Conservation (phyloP, 2,113 vertebrate genomes). For the Sapayoa aenigma region DNA sequence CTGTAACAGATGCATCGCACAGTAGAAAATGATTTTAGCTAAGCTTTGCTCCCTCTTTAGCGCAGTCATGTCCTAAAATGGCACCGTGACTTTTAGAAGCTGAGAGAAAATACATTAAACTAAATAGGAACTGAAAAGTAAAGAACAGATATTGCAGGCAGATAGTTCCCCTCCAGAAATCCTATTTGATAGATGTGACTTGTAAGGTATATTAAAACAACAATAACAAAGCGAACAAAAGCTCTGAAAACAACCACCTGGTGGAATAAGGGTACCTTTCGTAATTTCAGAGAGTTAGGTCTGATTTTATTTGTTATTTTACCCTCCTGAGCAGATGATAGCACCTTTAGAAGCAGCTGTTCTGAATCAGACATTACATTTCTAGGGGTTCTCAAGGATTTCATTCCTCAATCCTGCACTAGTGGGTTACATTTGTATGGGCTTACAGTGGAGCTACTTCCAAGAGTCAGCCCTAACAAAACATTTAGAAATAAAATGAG, state of each 20-base stretch:
- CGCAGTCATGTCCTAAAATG: not conserved
- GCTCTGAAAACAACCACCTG: not conserved
- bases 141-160: not conserved
- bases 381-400: not conserved
- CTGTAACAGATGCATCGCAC: not conserved
- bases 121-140: not conserved
- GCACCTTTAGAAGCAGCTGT: not conserved
- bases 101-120: not conserved
- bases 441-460: not conserved
- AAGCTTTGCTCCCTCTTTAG: not conserved
- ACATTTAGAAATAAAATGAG: not conserved
- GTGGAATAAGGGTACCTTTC: not conserved
- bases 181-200: not conserved
- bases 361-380: not conserved
- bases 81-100: not conserved
- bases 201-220: not conserved
- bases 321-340: not conserved
- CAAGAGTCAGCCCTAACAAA: not conserved
- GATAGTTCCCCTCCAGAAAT: not conserved
- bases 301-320: not conserved
- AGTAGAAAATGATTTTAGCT: not conserved
- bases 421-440: not conserved
- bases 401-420: not conserved
- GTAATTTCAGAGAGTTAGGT: not conserved
- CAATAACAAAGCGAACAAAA: not conserved